Evolutionary conservation across 2,888 invertebrate genomes (phyloP), one percentile per base, ranked within the genome.

Genomic region (Hyposoter dolosus): DNA sequence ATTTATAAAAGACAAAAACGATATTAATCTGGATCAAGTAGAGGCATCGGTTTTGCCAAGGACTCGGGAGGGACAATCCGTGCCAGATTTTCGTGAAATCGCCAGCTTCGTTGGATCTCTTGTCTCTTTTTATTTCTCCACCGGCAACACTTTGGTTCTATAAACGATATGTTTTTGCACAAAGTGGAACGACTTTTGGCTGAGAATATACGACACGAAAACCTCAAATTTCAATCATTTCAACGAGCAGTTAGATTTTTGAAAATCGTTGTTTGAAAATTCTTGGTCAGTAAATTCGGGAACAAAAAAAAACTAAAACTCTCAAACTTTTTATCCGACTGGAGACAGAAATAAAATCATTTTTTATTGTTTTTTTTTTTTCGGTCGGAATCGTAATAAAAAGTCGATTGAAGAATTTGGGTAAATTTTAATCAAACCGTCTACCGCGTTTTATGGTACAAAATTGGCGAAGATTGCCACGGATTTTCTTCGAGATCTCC

Each of bases 1-100:
- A 80, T 72, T 74, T 75, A 32, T 56, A 74, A 72, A 74, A 80
- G 32, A 56, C 47, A 85, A 85, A 40, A 85, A 77, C 56, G 66
- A 63, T 81, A 87, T 87, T 85, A 85, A 87, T 87, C 87, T 83
- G 83, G 85, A 87, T 87, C 43, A 81, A 83, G 83, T 71, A 28
- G 69, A 83, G 63, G 43, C 53, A 80, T 81, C 53, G 74, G 68
- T 79, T 72, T 43, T 53, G 81, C 83, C 87, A 83, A 87, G 81
- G 83, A 82, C 72, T 81, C 53, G 53, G 53, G 76, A 74, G 32
- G 79, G 74, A 74, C 66, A 76, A 83, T 76, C 50, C 76, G 82
- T 85, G 83, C 85, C 87, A 87, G 85, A 77, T 82, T 72, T 77
- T 76, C 74, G 77, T 40, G 35, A 60, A 56, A 45, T 23, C 23